These are phyloP conservation scores for Tinamus guttatus DNA, from an alignment of 2,113 vertebrate genomes.

Conservation along the genomic window DNA sequence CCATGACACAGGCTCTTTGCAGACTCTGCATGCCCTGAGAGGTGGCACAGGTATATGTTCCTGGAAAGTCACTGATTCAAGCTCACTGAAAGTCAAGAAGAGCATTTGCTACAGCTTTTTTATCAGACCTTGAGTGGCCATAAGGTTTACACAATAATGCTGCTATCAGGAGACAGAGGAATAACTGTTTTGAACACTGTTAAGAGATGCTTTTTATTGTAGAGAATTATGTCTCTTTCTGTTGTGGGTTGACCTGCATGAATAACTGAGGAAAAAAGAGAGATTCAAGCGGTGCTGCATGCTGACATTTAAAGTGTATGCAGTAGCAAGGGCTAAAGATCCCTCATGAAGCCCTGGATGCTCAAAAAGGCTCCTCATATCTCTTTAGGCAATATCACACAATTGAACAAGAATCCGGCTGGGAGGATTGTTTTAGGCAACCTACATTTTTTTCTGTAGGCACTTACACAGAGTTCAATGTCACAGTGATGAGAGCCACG, in stretches of 20 bases:
- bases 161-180: not conserved
- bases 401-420: not conserved
- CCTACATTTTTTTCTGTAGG: not conserved
- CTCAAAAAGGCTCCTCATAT: not conserved
- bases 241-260: not conserved
- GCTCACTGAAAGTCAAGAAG: not conserved
- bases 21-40: not conserved
- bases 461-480: not conserved
- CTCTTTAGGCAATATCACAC: rapidly evolving
- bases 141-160: not conserved
- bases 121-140: not conserved
- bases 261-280: not conserved
- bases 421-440: not conserved
- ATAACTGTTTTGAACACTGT: not conserved
- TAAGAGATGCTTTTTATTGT: not conserved
- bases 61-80: not conserved
- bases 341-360: not conserved
- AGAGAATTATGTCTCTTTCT: not conserved
- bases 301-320: not conserved
- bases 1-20: not conserved
- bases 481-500: not conserved
- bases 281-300: not conserved
- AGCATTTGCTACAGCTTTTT: not conserved
- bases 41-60: rapidly evolving
- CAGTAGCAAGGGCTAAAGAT: not conserved